phyloP scores from a whole-genome alignment of 2,888 invertebrate species.

The Drosophila glabriapex region DNA sequence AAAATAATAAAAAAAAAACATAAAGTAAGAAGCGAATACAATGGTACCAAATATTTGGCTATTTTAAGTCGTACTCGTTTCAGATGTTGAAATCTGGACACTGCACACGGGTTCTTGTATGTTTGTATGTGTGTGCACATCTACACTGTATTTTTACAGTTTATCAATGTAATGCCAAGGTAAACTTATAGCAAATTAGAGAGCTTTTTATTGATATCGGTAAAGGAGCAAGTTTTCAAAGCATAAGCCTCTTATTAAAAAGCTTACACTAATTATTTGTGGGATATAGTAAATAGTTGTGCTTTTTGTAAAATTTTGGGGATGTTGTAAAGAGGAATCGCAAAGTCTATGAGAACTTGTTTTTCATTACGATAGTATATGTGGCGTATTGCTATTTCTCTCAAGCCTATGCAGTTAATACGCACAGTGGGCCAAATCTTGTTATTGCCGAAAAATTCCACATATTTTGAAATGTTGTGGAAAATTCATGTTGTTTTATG shows the following conservation, averaged over 20 bases:
- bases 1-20: neutral
- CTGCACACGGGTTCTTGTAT: neutral
- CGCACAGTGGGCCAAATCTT: constrained; percentile 51
- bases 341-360: neutral
- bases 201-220: neutral
- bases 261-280: neutral
- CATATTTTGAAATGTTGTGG: neutral
- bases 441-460: constrained; percentile 1
- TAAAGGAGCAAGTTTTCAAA: neutral
- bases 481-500: neutral
- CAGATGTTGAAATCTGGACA: neutral
- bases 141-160: neutral
- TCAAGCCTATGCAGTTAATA: constrained; percentile 14
- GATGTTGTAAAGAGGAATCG: neutral
- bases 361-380: neutral
- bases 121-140: neutral
- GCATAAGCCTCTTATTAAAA: neutral
- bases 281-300: neutral
- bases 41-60: neutral
- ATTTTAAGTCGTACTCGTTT: neutral
- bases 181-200: neutral
- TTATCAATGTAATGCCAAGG: neutral
- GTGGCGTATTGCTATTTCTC: constrained; percentile 30
- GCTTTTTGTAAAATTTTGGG: neutral
- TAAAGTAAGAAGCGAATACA: neutral